phyloP scores from a whole-genome alignment of 1,140 invertebrate genomes.

The Acromyrmex charruanus region DNA sequence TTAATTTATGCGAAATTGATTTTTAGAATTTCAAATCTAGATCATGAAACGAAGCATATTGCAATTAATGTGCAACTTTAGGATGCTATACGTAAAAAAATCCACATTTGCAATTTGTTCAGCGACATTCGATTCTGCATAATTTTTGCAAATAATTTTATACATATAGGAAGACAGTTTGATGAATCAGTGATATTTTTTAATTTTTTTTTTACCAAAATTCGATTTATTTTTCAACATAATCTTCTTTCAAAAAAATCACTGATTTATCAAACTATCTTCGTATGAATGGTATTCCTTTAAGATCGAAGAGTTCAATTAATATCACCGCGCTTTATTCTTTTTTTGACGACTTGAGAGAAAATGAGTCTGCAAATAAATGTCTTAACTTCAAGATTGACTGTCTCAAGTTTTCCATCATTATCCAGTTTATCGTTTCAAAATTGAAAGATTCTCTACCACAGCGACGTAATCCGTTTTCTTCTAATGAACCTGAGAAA shows the following conservation, averaged over 20 bases:
- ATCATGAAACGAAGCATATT: not conserved
- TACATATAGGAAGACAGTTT: not conserved
- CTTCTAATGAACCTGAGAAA: not conserved
- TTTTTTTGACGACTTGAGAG: not conserved
- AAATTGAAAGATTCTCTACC: slow-evolving; percentile 15
- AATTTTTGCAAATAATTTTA: not conserved
- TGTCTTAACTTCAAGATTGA: slow-evolving; percentile 18
- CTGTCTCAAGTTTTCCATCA: not conserved
- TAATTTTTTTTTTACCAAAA: too few species aligned
- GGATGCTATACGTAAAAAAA: not conserved
- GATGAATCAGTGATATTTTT: too few species aligned
- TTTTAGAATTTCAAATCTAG: not conserved
- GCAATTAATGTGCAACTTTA: not conserved
- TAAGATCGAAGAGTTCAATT: not conserved
- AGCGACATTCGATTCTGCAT: not conserved
- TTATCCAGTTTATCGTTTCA: not conserved
- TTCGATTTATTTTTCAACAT: too few species aligned
- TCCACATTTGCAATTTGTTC: not conserved
- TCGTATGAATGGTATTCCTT: not conserved
- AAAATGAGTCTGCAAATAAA: not conserved
- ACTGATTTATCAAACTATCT: too few species aligned
- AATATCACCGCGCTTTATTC: not conserved
- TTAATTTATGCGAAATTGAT: not conserved
- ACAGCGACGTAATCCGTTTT: not conserved
- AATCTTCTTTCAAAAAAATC: too few species aligned